Evolutionary conservation across 2,797 vertebrate genomes (phyloP), one percentile per base, ranked within the genome.

Genomic region (Hipposideros larvatus): DNA sequence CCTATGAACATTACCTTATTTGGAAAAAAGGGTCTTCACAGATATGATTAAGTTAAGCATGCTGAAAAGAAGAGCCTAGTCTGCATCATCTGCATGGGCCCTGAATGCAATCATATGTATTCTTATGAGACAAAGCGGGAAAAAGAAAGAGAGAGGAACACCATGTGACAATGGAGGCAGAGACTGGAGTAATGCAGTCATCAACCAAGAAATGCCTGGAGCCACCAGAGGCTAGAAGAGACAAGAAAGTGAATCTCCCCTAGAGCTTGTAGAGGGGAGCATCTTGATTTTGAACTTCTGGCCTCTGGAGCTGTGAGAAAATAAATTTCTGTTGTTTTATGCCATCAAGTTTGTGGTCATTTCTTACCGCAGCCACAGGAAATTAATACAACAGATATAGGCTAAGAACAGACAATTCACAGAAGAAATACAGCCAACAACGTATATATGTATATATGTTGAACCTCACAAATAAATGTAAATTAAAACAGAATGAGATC

Each of bases 401-500:
- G 48, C 48, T 51, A 15, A 51, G 48, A 51, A 51, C 48, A 51
- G 48, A 51, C 13, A 51, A 51, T 51, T 51, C 48, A 51, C 48
- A 51, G 48, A 51, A 85, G 37, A 94, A 92, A 86, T 24, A 91
- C 4, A 73, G 55, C 9, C 71, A 84, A 21, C 13, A 46, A 91
- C 37, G 26, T 8, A 26, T 57, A 75, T 31, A 22, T 31, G 41
- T 59, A 79, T 48, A 41, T 24, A 74, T 4, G 16, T 41, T 75
- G 74, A 75, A 51, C 34, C 18, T 90, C 41, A 79, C 41, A 84
- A 88, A 70, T 21, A 89, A 66, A 74, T 37, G n/a, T 57, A 83
- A 87, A 73, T 79, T 65, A 92, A 84, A 96, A 51, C n/a, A 79
- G 68, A 88, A 74, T 14, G 31, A 88, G 7, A 13, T 59, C 24